These are phyloP conservation scores for Atrichornis clamosus DNA, from an alignment of 2,113 vertebrate species.

Conservation along the genomic window DNA sequence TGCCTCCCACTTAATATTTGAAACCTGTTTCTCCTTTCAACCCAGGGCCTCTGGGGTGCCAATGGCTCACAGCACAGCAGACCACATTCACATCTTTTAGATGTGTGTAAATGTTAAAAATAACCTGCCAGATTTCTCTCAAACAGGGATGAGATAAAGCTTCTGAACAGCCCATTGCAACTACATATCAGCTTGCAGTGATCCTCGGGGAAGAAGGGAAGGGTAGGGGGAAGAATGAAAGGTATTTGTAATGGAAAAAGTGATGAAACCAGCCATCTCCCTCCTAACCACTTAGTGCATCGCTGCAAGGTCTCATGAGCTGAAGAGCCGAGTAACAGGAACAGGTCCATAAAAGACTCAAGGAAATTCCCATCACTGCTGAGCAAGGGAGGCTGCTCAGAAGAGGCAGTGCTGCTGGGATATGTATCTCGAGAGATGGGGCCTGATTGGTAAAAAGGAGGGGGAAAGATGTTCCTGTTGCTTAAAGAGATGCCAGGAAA, in stretches of 20 bases:
- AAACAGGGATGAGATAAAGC: conserved; percentile 4
- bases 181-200: not conserved
- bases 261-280: not conserved
- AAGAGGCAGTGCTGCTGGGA: not conserved
- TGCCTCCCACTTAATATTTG: conserved; percentile 33
- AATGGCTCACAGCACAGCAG: not conserved
- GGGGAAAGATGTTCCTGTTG: not conserved
- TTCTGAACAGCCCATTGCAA: not conserved
- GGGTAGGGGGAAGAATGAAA: not conserved
- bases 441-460: not conserved
- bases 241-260: conserved; percentile 15
- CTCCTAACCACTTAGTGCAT: not conserved
- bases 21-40: conserved; percentile 44
- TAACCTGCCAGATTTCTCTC: not conserved
- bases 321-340: not conserved
- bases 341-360: not conserved
- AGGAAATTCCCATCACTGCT: not conserved
- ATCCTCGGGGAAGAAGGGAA: not conserved
- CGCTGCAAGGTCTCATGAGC: not conserved
- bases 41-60: not conserved
- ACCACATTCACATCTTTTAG: conserved; percentile 14
- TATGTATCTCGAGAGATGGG: not conserved
- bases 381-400: not conserved
- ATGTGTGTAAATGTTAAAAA: conserved; percentile 17
- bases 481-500: not conserved